Conservation (phyloP, 2,113 vertebrate species). For the Chascanopsetta lugubris region DNA sequence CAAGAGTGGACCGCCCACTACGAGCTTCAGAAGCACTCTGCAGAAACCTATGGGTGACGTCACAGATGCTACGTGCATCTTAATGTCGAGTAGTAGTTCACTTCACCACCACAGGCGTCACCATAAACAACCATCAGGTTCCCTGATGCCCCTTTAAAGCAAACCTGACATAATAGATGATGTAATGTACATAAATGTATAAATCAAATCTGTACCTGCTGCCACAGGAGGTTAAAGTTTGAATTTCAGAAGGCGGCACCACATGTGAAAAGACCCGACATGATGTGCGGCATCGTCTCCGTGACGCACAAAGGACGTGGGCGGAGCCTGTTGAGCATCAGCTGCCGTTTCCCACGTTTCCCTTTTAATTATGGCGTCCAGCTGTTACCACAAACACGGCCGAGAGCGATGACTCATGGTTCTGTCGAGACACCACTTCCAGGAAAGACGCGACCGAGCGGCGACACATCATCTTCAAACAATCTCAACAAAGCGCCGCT, state of each 20-base stretch:
- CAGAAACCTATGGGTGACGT: too few relatives aligned
- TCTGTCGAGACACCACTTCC: background rate
- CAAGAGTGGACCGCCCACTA: too few relatives aligned
- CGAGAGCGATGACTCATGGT: background rate
- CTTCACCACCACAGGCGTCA: too few relatives aligned
- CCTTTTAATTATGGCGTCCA: background rate
- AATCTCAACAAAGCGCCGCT: too few relatives aligned
- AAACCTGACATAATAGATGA: background rate
- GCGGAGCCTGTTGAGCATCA: background rate
- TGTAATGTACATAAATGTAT: background rate
- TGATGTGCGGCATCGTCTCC: background rate
- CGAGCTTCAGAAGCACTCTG: too few relatives aligned
- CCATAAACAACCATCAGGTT: too few relatives aligned
- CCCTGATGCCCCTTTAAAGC: too few relatives aligned
- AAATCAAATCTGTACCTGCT: background rate
- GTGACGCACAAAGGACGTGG: background rate
- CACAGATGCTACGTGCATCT: too few relatives aligned
- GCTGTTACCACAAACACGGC: slow-evolving; percentile 3
- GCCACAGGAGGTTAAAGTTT: background rate
- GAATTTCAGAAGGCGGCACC: background rate
- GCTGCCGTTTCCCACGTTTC: background rate
- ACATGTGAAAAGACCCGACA: too few relatives aligned
- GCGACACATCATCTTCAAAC: background rate
- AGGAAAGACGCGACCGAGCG: background rate
- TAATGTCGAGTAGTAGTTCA: too few relatives aligned